Conservation (phyloP, 2,888 invertebrate genomes). For the Agriopis aurantiaria region DNA sequence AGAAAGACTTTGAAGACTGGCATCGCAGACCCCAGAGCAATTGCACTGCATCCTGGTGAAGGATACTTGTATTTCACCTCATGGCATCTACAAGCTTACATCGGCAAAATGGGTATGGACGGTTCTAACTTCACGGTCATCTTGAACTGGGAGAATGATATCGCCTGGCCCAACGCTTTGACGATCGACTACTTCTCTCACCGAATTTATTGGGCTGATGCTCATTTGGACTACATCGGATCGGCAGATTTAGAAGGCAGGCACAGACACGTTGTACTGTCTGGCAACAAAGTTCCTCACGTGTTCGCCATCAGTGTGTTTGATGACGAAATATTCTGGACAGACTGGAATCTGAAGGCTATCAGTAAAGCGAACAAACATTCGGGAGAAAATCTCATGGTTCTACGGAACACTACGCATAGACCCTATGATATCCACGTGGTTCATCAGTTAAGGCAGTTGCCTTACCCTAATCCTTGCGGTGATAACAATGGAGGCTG, state of each 20-base stretch:
- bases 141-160: slow-evolving; percentile 96
- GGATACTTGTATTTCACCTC: slow-evolving; percentile 98
- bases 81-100: slow-evolving; percentile 98
- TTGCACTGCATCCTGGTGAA: slow-evolving; percentile 97
- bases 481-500: slow-evolving; percentile 97
- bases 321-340: slow-evolving; percentile 98
- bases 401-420: slow-evolving; percentile 96
- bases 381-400: slow-evolving; percentile 90
- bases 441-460: slow-evolving; percentile 95
- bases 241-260: slow-evolving; percentile 97
- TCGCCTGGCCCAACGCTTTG: slow-evolving; percentile 99
- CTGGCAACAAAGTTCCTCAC: slow-evolving; percentile 95
- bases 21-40: slow-evolving; percentile 97
- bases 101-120: slow-evolving; percentile 98
- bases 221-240: slow-evolving; percentile 98
- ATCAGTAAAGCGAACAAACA: slow-evolving; percentile 97
- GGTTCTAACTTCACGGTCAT: slow-evolving; percentile 96
- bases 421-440: slow-evolving; percentile 97
- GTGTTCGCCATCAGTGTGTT: slow-evolving; percentile 98
- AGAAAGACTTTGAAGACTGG: slow-evolving; percentile 95
- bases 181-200: slow-evolving; percentile 99
- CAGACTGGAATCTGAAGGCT: slow-evolving; percentile 98
- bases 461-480: slow-evolving; percentile 96
- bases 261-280: slow-evolving; percentile 93
- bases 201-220: slow-evolving; percentile 98